phyloP scores from a whole-genome alignment of 2,888 invertebrate species.

The Matsumyia berberina region DNA sequence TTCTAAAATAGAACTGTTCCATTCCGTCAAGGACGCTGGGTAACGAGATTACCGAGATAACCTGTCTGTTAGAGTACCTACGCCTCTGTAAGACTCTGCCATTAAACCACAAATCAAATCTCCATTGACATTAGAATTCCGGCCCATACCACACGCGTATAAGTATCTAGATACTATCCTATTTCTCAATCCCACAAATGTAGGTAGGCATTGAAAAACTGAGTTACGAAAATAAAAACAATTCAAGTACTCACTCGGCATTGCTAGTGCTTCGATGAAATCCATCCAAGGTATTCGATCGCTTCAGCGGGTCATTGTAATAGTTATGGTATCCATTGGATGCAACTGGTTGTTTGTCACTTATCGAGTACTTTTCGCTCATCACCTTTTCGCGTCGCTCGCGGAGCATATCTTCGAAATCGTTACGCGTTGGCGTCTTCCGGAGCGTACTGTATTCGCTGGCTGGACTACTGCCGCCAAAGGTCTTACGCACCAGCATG shows the following conservation, averaged over 20 bases:
- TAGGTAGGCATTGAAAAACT: slow-evolving; percentile 17
- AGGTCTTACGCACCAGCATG: slow-evolving; percentile 91
- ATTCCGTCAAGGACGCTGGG: slow-evolving; percentile 65
- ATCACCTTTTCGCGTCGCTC: slow-evolving; percentile 84
- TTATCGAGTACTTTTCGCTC: slow-evolving; percentile 74
- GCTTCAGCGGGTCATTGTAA: slow-evolving; percentile 78
- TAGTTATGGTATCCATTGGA: slow-evolving; percentile 77
- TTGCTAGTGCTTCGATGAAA: slow-evolving; percentile 78
- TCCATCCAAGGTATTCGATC: slow-evolving; percentile 80
- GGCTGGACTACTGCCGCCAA: slow-evolving; percentile 83
- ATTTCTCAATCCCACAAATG: slow-evolving; percentile 40
- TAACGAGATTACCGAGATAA: slow-evolving; percentile 53
- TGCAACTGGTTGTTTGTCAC: slow-evolving; percentile 66
- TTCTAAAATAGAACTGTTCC: slow-evolving; percentile 47
- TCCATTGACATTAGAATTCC: slow-evolving; percentile 65
- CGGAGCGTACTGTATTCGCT: slow-evolving; percentile 79
- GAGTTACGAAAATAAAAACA: not conserved
- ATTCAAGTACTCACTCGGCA: slow-evolving; percentile 77
- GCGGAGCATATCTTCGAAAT: slow-evolving; percentile 84
- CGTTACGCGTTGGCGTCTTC: slow-evolving; percentile 82
- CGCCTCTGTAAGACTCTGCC: slow-evolving; percentile 47
- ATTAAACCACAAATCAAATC: slow-evolving; percentile 68
- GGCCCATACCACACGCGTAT: slow-evolving; percentile 27
- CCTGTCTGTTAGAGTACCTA: slow-evolving; percentile 12
- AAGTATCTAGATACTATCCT: slow-evolving; percentile 21